phyloP scores from a whole-genome alignment of 2,113 vertebrate genomes.

The Apteryx mantelli region DNA sequence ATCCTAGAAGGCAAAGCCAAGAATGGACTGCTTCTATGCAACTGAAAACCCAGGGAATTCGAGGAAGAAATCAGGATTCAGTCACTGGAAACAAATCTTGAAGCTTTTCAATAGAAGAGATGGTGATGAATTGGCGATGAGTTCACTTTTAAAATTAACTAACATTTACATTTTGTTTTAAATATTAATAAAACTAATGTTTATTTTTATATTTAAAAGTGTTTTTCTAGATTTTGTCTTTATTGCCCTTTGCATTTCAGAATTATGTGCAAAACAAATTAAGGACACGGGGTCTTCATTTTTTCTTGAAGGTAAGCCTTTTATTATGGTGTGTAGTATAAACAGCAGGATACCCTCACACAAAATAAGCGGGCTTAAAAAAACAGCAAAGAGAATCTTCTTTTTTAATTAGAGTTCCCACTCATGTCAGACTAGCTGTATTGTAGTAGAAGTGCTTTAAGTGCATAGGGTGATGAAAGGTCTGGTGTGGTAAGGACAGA shows the following conservation, averaged over 20 bases:
- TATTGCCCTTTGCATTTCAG: neutral
- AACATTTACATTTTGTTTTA: neutral
- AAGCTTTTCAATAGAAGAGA: neutral
- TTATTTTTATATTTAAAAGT: neutral
- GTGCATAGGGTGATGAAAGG: neutral
- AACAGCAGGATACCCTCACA: neutral
- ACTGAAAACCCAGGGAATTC: accelerated
- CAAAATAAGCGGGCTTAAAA: neutral
- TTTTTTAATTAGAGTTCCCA: neutral
- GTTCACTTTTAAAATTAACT: neutral
- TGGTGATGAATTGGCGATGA: neutral
- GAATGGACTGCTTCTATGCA: neutral
- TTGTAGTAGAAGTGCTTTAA: neutral
- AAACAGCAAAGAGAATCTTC: neutral
- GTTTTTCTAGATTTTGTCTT: neutral
- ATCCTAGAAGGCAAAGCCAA: neutral
- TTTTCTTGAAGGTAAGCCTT: neutral
- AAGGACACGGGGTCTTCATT: neutral
- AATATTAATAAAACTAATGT: neutral
- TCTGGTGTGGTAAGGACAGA: neutral
- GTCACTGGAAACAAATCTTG: neutral
- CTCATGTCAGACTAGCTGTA: neutral
- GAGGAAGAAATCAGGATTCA: neutral
- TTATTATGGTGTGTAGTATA: neutral
- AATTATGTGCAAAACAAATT: neutral